These are phyloP conservation scores for Hyperopisus bebe DNA, from an alignment of 2,113 vertebrate genomes.

Conservation along the genomic window DNA sequence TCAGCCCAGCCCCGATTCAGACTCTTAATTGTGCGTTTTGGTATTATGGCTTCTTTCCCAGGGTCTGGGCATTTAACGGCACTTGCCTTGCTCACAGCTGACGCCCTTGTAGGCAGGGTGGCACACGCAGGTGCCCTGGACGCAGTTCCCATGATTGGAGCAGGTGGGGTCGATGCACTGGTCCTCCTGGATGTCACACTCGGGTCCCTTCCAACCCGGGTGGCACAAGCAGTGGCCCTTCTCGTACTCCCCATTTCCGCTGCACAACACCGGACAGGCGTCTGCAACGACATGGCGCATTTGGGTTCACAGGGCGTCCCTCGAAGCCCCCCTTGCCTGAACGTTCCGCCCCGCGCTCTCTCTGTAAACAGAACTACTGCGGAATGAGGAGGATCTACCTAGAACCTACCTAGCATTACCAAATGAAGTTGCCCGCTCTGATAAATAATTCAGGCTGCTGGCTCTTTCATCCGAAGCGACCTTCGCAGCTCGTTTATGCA, in stretches of 20 bases:
- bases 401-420: background rate
- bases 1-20: background rate
- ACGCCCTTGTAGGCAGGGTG: constrained; percentile 88
- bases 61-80: background rate
- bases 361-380: background rate
- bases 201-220: constrained; percentile 86
- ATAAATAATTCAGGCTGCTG: background rate
- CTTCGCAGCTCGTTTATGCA: background rate
- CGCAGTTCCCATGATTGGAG: constrained; percentile 87
- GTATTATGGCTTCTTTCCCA: background rate
- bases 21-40: background rate
- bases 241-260: constrained; percentile 88
- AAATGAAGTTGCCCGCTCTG: background rate
- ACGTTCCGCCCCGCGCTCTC: background rate
- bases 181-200: constrained; percentile 89
- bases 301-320: background rate
- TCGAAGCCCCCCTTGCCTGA: background rate
- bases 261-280: constrained; percentile 91
- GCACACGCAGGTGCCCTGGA: constrained; percentile 88
- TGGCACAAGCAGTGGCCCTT: constrained; percentile 87
- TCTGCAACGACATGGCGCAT: constrained; percentile 60
- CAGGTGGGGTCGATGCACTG: constrained; percentile 94
- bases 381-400: background rate
- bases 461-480: background rate
- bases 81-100: constrained; percentile 87